Evolutionary conservation across 2,797 vertebrate species (phyloP).

Genomic region (Furcifer pardalis): DNA sequence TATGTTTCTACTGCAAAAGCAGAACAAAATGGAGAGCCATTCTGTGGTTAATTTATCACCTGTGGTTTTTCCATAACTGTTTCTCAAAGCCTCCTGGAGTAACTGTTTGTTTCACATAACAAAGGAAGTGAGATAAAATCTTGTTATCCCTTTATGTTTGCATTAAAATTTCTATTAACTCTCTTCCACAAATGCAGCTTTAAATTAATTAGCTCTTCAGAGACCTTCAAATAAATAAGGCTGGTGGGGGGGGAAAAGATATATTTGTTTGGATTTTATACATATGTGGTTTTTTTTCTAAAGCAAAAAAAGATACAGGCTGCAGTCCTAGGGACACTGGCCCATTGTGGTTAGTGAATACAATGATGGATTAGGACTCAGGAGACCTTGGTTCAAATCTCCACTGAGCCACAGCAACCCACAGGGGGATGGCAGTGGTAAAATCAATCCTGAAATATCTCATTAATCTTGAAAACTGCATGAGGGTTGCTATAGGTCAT

Average conservation of each 20-base stretch:
- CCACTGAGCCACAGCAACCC: too few species aligned
- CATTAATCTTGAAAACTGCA: too few species aligned
- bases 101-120: slow-evolving; percentile 64
- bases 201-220: slow-evolving; percentile 53
- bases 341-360: too few species aligned
- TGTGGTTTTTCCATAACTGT: slow-evolving; percentile 66
- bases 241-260: slow-evolving; percentile 23
- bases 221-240: slow-evolving; percentile 25
- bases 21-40: slow-evolving; percentile 58
- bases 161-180: slow-evolving; percentile 50
- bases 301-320: background rate
- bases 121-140: slow-evolving; percentile 72
- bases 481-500: too few species aligned
- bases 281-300: background rate
- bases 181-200: slow-evolving; percentile 55
- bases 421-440: too few species aligned
- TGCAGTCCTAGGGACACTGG: background rate
- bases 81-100: slow-evolving; percentile 56
- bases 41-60: slow-evolving; percentile 70
- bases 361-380: too few species aligned
- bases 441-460: too few species aligned
- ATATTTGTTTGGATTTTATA: background rate
- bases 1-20: slow-evolving; percentile 50
- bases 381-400: too few species aligned
- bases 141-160: slow-evolving; percentile 58